Evolutionary conservation across 2,113 vertebrate species (phyloP), one percentile per base, ranked within the genome.

Genomic region (Oenanthe melanoleuca): DNA sequence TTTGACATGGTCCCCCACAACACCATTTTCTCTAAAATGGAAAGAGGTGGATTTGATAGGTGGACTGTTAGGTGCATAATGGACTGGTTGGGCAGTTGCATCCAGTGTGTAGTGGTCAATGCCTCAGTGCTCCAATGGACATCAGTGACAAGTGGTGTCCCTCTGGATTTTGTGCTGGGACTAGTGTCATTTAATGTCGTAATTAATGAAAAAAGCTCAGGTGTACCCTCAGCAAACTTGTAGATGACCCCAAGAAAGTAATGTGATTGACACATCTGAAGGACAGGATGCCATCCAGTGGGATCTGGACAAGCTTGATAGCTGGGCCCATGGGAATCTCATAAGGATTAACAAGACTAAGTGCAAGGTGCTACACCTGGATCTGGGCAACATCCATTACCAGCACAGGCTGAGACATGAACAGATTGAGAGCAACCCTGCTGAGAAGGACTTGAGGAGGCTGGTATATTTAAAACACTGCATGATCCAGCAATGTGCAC

Each of bases 311-410:
- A 49, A 18, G 5, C 13, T 49, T 56, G 21, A 79, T 24, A 71
- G 9, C 24, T 29, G 16, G 6, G 5, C 5, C 20, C 13, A 34
- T 10, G 29, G 9, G 21, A 56, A 55, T 79, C 20, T n/a, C 29
- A 47, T 13, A 19, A 40, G 13, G 13, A 40, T 47, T 63, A 79
- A 40, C 24, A 44, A 55, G 8, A n/a, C 20, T 24, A 40, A 63
- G 3, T 55, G 6, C 8, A 25, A 70, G 40, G 20, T 21, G 24
- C 29, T 71, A 34, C 17, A 12, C 14, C 21, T 64, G 49, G 11
- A 11, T 18, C 1, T 1, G 25, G 17, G 6, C 20, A 34, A 31
- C 0, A 1, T 7, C 5, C 19, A 4, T 2, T 31, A 49, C 5
- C 21, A 79, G 11, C 21, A 49, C 34, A 64, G 42, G 25, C 29